A percentile compares a stretch with the other conserved stretches of the same genome.
These are phyloP conservation scores for Dromococcyx pavoninus DNA, from an alignment of 2,797 vertebrate species.

Conservation along the genomic window DNA sequence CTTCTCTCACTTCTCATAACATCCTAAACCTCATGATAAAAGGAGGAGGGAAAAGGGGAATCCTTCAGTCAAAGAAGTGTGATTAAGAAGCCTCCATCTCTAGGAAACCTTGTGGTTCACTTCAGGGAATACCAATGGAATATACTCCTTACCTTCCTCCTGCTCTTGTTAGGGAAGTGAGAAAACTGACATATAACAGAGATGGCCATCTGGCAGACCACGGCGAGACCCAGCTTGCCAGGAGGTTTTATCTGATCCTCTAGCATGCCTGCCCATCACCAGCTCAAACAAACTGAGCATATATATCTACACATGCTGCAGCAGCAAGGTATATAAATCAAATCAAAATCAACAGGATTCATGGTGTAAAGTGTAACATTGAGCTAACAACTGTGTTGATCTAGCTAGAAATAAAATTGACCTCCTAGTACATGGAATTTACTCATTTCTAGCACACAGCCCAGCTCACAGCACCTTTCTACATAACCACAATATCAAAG, in stretches of 20 bases:
- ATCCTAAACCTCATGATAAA: not conserved
- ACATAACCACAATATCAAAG: not conserved
- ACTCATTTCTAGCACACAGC: not conserved
- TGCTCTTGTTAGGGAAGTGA: not conserved
- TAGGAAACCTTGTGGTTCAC: not conserved
- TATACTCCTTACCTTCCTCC: not conserved
- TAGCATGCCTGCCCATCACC: not conserved
- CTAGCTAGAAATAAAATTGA: not conserved
- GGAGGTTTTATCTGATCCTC: not conserved
- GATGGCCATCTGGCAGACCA: slow-evolving; percentile 20
- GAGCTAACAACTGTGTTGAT: not conserved
- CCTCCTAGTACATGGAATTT: not conserved
- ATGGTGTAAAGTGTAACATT: not conserved
- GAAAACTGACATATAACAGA: slow-evolving; percentile 24
- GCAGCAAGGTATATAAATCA: not conserved
- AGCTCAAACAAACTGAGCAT: not conserved
- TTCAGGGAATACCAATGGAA: not conserved
- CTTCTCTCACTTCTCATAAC: not conserved
- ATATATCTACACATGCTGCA: not conserved
- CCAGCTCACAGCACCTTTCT: not conserved
- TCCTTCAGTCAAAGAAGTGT: not conserved
- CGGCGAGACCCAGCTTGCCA: not conserved
- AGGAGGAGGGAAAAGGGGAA: not conserved
- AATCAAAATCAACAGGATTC: not conserved
- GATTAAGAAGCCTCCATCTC: not conserved